phyloP scores from a whole-genome alignment of 2,113 vertebrate species.

The Numida meleagris region DNA sequence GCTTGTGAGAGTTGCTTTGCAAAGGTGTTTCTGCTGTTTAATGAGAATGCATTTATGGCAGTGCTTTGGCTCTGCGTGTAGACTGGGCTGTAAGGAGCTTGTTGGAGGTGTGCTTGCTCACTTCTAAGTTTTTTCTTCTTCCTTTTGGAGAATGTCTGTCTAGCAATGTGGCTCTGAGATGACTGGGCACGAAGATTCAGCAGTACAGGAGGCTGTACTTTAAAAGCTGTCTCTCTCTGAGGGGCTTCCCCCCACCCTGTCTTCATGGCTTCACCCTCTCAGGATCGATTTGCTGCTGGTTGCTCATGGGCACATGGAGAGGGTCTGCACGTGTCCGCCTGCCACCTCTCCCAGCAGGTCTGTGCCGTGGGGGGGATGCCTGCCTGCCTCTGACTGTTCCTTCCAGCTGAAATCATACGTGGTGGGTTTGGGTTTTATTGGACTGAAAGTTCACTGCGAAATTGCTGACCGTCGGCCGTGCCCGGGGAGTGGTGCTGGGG shows the following conservation, averaged over 20 bases:
- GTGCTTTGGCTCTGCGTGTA: background rate
- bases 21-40: constrained; percentile 35
- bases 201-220: background rate
- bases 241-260: background rate
- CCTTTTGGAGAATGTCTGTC: constrained; percentile 15
- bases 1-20: background rate
- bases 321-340: constrained; percentile 12
- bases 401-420: background rate
- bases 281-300: background rate
- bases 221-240: background rate
- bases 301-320: background rate
- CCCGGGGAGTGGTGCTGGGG: background rate
- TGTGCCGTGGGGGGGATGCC: background rate
- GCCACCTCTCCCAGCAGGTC: background rate
- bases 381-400: background rate
- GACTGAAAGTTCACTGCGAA: constrained; percentile 7
- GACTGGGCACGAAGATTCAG: constrained; percentile 39
- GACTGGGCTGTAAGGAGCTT: background rate
- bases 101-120: background rate
- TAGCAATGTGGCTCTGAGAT: background rate
- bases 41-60: constrained; percentile 36
- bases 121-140: no score
- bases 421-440: background rate
- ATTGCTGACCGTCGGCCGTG: background rate
- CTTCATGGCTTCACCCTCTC: background rate